Evolutionary conservation across 2,888 invertebrate genomes (phyloP), one percentile per base, ranked within the genome.

Genomic region (Ischnura elegans): DNA sequence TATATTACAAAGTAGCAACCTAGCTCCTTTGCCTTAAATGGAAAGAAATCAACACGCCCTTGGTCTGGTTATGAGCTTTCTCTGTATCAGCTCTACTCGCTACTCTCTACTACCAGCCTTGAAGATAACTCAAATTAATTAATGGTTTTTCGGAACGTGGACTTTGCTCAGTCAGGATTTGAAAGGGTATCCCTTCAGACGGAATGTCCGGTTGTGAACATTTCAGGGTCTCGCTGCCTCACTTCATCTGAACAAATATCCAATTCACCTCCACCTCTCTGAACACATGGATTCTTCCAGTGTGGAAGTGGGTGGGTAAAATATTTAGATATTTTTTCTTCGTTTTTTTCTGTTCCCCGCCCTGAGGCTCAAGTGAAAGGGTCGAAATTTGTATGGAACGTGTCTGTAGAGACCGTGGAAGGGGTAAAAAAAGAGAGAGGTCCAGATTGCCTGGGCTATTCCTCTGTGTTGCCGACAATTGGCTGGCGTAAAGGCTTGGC

Each of bases 331-430:
- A 16, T 1, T 61, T 61, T 61, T 61, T 61, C n/a, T 61, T 1
- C 5, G 21, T 61, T 2, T 2, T 4, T 61, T 61, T 61, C n/a
- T n/a, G 21, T 76, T 76, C 13, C 76, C 76, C 36, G 61, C 76
- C 76, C 76, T 76, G 76, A 8, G 76, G 76, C 76, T 10, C 76
- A 76, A 76, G 76, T 76, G 76, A 76, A 76, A 76, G 76, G 76
- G 36, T 76, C 76, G 29, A 76, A 76, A 76, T 13, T 25, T 8
- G 19, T n/a, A 36, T 36, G 76, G 76, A n/a, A n/a, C n/a, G n/a
- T n/a, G n/a, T n/a, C n/a, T 76, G 29, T 29, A 13, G 29, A 29
- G 25, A 76, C 13, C 10, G 29, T 36, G 76, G 51, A 19, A 19
- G 25, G 61, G 61, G 61, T 25, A 25, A 61, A 61, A 61, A 47